Evolutionary conservation across 2,113 vertebrate species (phyloP), one percentile per base, ranked within the genome.

Genomic region (Anas platyrhynchos): DNA sequence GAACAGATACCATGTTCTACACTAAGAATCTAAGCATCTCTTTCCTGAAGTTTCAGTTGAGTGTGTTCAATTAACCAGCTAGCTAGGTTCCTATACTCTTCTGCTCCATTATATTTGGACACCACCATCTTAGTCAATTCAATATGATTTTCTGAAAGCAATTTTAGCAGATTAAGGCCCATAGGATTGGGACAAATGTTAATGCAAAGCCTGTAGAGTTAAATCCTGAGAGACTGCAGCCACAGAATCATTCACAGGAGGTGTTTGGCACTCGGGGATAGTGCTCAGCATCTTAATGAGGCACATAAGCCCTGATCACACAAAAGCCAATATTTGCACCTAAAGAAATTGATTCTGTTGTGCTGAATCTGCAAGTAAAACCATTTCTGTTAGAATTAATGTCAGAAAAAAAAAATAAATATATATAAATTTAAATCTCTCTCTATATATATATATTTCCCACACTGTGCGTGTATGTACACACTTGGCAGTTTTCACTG

Each of bases 251-350:
- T 84, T 95, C 81, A 85, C 63, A 83, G 77, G 71, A 96, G 93
- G 55, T 88, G 68, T 91, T 46, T 92, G 89, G 59, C 55, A 71
- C 84, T 94, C 1, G 2, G 71, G 43, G 63, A 82, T 12, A 66
- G 36, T 84, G 86, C 29, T 94, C 91, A 96, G 88, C 91, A 94
- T 96, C 86, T 96, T 95, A 93, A 96, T 96, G 88, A 94, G 85
- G 84, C 93, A 71, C 43, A 59, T 94, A 95, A 96, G 55, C 75
- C 55, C 44, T 91, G 77, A 92, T 92, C 91, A 84, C 75, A 89
- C 74, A 89, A 92, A 96, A 94, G 71, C 67, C 94, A 92, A 95
- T 94, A 94, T 96, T 96, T 96, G 44, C 86, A 85, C 86, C 74
- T 84, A 79, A 62, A 91, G 54, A 89, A 95, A 97, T 96, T 92